A percentile compares a stretch with the other conserved stretches of the same genome.
phyloP scores from a whole-genome alignment of 30 jellyfish, hydroid and myxozoan species.

The Hydractinia symbiolongicarpus region DNA sequence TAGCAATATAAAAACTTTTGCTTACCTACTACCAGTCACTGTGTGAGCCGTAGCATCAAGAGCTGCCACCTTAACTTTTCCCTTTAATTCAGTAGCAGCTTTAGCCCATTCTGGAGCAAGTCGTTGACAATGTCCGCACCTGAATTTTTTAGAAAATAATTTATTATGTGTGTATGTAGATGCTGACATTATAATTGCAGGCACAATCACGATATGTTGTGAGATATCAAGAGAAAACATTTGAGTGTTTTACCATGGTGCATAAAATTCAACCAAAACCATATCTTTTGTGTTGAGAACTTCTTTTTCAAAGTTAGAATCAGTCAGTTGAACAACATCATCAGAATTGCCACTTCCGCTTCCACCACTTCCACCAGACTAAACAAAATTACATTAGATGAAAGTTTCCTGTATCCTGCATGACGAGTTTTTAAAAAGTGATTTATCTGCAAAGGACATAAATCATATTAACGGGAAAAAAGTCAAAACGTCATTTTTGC shows the following conservation, averaged over 20 bases:
- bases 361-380: conserved; percentile 60
- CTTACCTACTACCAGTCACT: conserved; percentile 46
- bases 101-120: conserved; percentile 97
- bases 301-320: conserved; percentile 73
- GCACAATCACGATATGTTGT: not conserved
- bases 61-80: conserved; percentile 81
- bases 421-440: too few relatives aligned
- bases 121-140: conserved; percentile 97
- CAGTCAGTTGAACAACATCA: conserved; percentile 79
- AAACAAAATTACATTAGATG: not conserved
- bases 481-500: not conserved
- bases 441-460: too few relatives aligned
- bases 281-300: conserved; percentile 70
- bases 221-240: not conserved
- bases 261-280: conserved; percentile 92
- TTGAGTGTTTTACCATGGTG: conserved; percentile 71
- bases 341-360: conserved; percentile 57
- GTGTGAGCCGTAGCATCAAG: conserved; percentile 88
- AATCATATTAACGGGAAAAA: not conserved
- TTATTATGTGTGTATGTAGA: not conserved
- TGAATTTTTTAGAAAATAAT: not conserved
- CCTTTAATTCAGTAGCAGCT: conserved; percentile 90
- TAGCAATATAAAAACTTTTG: not conserved
- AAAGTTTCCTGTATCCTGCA: too few relatives aligned
- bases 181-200: not conserved